A percentile compares a stretch with the other conserved stretches of the same genome.
Conservation (phyloP, 2,113 vertebrate species). For the Hiodon tergisus region DNA sequence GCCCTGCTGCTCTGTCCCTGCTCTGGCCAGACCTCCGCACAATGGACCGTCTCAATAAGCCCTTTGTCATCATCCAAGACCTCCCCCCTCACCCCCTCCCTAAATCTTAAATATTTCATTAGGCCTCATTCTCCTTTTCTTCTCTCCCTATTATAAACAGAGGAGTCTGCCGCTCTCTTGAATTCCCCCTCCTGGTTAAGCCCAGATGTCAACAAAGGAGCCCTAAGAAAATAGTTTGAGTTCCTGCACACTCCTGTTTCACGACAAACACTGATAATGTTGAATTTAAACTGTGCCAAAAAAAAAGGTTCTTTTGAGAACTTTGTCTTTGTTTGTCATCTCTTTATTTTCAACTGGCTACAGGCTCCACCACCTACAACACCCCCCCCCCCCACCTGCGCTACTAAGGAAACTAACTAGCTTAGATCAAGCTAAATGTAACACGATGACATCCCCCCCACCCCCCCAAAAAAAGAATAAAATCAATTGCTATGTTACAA, state of each 20-base stretch:
- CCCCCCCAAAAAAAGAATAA: no score
- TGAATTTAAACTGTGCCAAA: neutral
- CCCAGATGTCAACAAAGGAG: conserved; percentile 57
- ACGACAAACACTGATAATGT: conserved; percentile 41
- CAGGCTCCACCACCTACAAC: no score
- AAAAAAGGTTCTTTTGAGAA: neutral
- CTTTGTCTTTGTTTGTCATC: neutral
- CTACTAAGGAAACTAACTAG: neutral
- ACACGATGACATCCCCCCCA: no score
- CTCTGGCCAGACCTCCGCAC: conserved; percentile 62
- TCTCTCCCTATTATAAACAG: conserved; percentile 48
- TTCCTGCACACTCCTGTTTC: conserved; percentile 47
- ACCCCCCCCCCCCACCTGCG: no score
- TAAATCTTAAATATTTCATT: conserved; percentile 86
- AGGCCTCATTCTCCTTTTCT: conserved; percentile 59
- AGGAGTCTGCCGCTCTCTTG: conserved; percentile 36
- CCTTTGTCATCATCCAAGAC: conserved; percentile 70
- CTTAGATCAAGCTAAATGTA: no score
- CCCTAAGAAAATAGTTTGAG: conserved; percentile 52
- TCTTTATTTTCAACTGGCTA: neutral
- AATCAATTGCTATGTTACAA: no score
- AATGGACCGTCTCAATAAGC: conserved; percentile 63
- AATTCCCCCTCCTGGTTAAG: conserved; percentile 35
- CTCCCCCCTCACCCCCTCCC: conserved; percentile 65
- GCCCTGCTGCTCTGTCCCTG: conserved; percentile 57